phyloP scores from a whole-genome alignment of 2,797 vertebrate genomes.

The Pampus argenteus region DNA sequence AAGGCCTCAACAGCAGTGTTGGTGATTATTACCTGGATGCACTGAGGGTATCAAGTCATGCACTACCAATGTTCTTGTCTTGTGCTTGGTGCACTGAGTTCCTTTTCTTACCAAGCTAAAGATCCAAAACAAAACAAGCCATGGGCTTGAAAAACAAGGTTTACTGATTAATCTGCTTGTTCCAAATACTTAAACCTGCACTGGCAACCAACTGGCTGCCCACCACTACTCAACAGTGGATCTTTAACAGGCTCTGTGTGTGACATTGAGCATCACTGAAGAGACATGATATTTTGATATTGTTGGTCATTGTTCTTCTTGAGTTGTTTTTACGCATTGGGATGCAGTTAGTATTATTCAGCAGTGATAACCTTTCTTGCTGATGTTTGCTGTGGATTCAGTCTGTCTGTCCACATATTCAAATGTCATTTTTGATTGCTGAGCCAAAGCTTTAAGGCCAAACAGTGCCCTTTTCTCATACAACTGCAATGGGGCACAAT shows the following conservation, averaged over 20 bases:
- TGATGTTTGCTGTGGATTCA: conserved; percentile 61
- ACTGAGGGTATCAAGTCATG: too few relatives aligned
- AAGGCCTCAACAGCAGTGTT: not conserved
- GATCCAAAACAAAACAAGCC: too few relatives aligned
- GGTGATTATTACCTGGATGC: not conserved
- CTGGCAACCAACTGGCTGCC: not conserved
- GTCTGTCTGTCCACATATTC: conserved; percentile 64
- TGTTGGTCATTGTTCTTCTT: conserved; percentile 23
- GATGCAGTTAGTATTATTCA: conserved; percentile 54
- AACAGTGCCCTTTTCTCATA: conserved; percentile 66
- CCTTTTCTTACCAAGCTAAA: too few relatives aligned
- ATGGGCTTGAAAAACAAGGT: not conserved
- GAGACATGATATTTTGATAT: conserved; percentile 6
- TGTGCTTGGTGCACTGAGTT: too few relatives aligned
- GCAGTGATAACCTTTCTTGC: conserved; percentile 49
- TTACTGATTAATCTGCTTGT: not conserved
- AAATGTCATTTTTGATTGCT: conserved; percentile 75
- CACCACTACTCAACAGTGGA: not conserved
- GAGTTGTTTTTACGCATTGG: conserved; percentile 16
- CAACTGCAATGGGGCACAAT: conserved; percentile 48
- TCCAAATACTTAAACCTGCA: not conserved
- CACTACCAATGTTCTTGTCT: too few relatives aligned
- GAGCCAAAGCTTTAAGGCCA: conserved; percentile 69
- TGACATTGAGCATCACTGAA: conserved; percentile 13
- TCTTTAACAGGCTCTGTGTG: not conserved